Conservation (phyloP, 1,140 invertebrate genomes). For the Drosophila obscura region DNA sequence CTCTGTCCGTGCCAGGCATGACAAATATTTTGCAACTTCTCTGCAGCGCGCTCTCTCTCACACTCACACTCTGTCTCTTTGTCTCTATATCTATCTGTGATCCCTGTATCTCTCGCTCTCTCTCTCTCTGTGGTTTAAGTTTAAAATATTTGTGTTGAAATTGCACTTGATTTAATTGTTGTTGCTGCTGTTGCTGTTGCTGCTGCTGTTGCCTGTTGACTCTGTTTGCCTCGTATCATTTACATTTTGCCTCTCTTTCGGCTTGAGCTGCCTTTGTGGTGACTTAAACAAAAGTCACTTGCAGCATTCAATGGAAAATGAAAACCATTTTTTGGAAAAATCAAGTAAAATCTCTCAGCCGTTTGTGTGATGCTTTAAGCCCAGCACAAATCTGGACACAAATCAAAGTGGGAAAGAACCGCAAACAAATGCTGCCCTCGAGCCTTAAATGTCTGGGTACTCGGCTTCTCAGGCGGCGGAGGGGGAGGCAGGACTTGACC, state of each 20-base stretch:
- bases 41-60: conserved; percentile 31
- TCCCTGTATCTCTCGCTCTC: neutral
- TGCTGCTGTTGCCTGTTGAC: conserved; percentile 33
- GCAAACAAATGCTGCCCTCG: conserved; percentile 71
- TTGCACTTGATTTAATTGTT: conserved; percentile 82
- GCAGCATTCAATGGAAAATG: conserved; percentile 46
- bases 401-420: conserved; percentile 79
- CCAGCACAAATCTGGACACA: conserved; percentile 59
- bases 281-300: conserved; percentile 73
- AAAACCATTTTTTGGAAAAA: conserved; percentile 37
- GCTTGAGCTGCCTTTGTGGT: conserved; percentile 54
- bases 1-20: conserved; percentile 73
- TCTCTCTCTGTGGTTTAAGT: conserved; percentile 57
- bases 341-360: conserved; percentile 14
- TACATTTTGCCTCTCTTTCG: conserved; percentile 43
- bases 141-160: conserved; percentile 80
- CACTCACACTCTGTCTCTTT: neutral
- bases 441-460: conserved; percentile 28
- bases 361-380: conserved; percentile 56
- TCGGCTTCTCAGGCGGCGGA: neutral
- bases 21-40: conserved; percentile 77
- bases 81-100: neutral
- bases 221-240: conserved; percentile 59
- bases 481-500: conserved; percentile 14
- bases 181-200: conserved; percentile 54